Base-by-base conservation (phyloP, 23 tunicate genomes). In the Styela clava region DNA sequence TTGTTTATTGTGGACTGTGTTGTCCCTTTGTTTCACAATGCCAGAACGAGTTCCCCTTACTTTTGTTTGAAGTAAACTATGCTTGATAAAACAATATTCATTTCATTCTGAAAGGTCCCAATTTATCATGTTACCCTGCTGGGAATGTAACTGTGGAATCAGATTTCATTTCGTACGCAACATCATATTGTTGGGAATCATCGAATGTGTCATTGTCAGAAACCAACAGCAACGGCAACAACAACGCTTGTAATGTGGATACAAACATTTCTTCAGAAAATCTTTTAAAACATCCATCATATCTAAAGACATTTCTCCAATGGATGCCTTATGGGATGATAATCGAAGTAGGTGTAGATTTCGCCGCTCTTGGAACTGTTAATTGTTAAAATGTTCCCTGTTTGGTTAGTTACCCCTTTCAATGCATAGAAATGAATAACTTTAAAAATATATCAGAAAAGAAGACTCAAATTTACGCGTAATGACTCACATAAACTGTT, bases 101-200 rank as follows among this genome's bases (percentile, higher is more conserved):
- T 52, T 51, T 25, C 18, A 22, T 16, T 36, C 31, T 81, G n/a
- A 31, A 35, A 86, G 90, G 51, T 2, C 30, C 37, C 31, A 69
- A 34, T 29, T n/a, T 86, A 32, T 31, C 76, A 0, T 86, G 90
- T 64, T 82, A 52, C 73, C 90, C 90, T 56, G 85, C 81, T 2
- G 68, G 56, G 31, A 62, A 34, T 25, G 28, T 27, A 24, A 24
- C 71, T 9, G 84, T 29, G 9, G 61, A 56, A 25, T 72, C 71
- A 3, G 85, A 73, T 19, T 80, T 86, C 74, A 80, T 86, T 20
- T 27, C 62, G 9, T 86, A 67, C 61, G 85, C 90, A 62, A 35
- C 79, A 2, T 29, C 85, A 27, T 86, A 80, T 73, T 86, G 90
- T 30, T 86, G 90, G 90, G 79, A 76, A 44, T 44, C 81, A 0